phyloP scores from a whole-genome alignment of 1,140 invertebrate species.

The Wasmannia auropunctata region DNA sequence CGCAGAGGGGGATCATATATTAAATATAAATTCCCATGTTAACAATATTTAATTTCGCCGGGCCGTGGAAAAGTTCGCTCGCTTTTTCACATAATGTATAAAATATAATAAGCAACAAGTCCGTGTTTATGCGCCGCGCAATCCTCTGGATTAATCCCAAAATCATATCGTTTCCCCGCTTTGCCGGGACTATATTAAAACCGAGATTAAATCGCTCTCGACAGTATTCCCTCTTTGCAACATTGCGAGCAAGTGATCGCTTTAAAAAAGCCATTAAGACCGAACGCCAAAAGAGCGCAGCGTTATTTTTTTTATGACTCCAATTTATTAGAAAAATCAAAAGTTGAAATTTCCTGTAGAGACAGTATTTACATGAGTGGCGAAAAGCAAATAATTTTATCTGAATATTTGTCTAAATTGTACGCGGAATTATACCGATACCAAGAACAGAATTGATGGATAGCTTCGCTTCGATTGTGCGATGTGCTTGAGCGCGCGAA shows the following conservation, averaged over 20 bases:
- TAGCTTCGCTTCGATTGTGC: neutral
- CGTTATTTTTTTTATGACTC: neutral
- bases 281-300: neutral
- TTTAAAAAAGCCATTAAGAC: neutral
- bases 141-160: conserved; percentile 22
- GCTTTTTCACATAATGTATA: neutral
- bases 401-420: neutral
- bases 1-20: neutral
- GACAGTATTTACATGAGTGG: neutral
- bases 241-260: neutral
- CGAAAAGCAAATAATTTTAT: neutral
- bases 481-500: neutral
- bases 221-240: neutral
- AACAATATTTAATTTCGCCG: conserved; percentile 14
- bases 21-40: neutral
- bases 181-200: neutral
- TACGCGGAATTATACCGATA: neutral
- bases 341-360: neutral
- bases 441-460: neutral
- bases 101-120: conserved; percentile 22
- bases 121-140: neutral
- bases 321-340: neutral
- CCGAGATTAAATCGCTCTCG: neutral
- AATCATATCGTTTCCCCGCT: neutral
- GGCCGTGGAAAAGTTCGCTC: conserved; percentile 5